These are phyloP conservation scores for Cathartes aura DNA, from an alignment of 2,113 vertebrate genomes.

Conservation along the genomic window DNA sequence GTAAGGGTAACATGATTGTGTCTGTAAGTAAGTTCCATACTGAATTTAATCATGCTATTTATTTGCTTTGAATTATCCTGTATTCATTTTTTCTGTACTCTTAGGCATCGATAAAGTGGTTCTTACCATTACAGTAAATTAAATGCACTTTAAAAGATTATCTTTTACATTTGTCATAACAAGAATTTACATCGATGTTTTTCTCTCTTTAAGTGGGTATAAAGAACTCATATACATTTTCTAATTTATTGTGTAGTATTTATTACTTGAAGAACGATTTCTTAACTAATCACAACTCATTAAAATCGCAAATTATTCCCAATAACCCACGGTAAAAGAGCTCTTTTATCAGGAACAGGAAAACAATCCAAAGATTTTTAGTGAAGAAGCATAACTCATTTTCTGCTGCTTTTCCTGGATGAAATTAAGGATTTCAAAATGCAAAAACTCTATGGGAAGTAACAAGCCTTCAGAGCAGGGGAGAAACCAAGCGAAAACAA, in stretches of 20 bases:
- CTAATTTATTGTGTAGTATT: conserved; percentile 76
- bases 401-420: conserved; percentile 24
- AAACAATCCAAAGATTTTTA: conserved; percentile 30
- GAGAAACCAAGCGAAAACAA: neutral
- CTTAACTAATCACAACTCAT: conserved; percentile 75
- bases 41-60: conserved; percentile 74
- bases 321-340: conserved; percentile 57
- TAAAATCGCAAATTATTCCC: conserved; percentile 72
- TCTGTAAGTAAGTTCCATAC: conserved; percentile 65
- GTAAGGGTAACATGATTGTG: conserved; percentile 58
- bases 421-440: conserved; percentile 19
- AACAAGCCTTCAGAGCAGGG: neutral
- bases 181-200: conserved; percentile 69
- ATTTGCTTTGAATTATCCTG: conserved; percentile 74
- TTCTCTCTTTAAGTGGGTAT: conserved; percentile 70
- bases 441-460: neutral
- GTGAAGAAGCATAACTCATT: conserved; percentile 35
- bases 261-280: conserved; percentile 60
- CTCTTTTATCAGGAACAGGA: neutral
- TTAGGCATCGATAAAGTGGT: conserved; percentile 57
- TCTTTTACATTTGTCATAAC: conserved; percentile 76
- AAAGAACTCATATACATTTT: conserved; percentile 69
- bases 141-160: conserved; percentile 76
- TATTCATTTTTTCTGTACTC: conserved; percentile 66
- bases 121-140: conserved; percentile 69